Base-by-base conservation (phyloP, 2,113 vertebrate species). In the Zosterops japonicus region DNA sequence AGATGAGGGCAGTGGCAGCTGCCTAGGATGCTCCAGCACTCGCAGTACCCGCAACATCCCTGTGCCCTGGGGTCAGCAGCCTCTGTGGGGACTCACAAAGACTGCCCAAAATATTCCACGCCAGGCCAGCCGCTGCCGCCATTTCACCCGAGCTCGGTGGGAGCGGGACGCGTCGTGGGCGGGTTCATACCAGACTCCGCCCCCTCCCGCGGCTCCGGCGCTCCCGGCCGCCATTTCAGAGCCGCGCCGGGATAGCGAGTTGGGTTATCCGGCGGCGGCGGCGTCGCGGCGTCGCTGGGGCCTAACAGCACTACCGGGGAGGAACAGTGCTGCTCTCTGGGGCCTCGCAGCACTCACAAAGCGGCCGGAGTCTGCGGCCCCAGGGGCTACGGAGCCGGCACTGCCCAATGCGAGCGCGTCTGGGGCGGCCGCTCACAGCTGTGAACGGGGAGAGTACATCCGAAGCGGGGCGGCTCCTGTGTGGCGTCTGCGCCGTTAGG, bases 51-150 rank as follows among this genome's bases (percentile, higher is more conserved):
- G 5, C 60, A 49, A 8, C 0, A 23, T 1, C 11, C 11, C 35
- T 24, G 6, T 31, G 1, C 25, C 24, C 14, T 4, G 42, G 4
- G 5, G 5, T 6, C 9, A 31, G 21, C 39, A 22, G 4, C 29
- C n/a, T 6, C 8, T 9, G 8, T 6, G 0, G 3, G 2, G 0
- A 6, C 15, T 11, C 2, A 1, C 9, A 2, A 39, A 25, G 0
- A 22, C 0, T 0, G 0, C 23, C 9, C 28, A 0, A 33, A 27
- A 0, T 0, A 5, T 0, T 2, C 8, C 16, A 4, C 9, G 0
- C 2, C 1, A 0, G 0, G 0, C 9, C 28, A 2, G 7, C 2
- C 24, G 15, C 0, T 0, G 35, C 86, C 77, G 44, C 86, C 86
- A 89, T 89, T 74, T 67, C 68, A 10, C 33, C 16, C 50, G 60